Base-by-base conservation (phyloP, 2,113 vertebrate species). In the Petromus typicus region DNA sequence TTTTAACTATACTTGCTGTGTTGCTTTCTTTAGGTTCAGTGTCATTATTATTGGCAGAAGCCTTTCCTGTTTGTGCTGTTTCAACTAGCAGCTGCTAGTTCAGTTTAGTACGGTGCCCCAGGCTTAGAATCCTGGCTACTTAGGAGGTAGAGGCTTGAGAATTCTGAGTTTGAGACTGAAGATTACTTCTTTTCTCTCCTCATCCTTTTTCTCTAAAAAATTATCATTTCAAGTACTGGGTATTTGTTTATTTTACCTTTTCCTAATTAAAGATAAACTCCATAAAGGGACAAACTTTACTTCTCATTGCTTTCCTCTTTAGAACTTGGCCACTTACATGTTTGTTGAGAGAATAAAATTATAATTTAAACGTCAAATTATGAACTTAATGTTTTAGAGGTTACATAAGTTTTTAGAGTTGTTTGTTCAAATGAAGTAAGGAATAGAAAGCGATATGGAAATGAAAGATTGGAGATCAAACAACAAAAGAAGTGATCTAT, bases 301-400 rank as follows among this genome's bases (percentile, higher is more conserved):
- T 90, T 10, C 48, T 79, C 75, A 76, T 17, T 67, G 23, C 63
- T 84, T 96, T 61, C n/a, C 32, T 96, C 27, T 48, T 86, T 79
- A 64, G 67, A 94, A 69, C 45, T 59, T 85, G 45, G 43, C 57
- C 66, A 54, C 12, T 80, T 11, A 66, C 17, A 16, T 85, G 73
- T 32, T 64, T 84, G 37, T 79, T 88, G 45, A 80, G 37, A 32
- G 43, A 93, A 37, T 78, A 86, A 67, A 37, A 69, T 86, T 63
- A 63, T 76, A 83, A 61, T 81, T 23, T 79, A 40, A 95, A 84
- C 40, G 75, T 96, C 5, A 89, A 51, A 90, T 82, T 90, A 56
- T 40, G 73, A 13, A 57, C 54, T 89, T 83, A 73, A 89, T 82
- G 88, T n/a, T 90, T 88, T 51, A 40, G 48, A 67, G 23, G 11